Evolutionary conservation across 2,797 vertebrate genomes (phyloP), one percentile per base, ranked within the genome.

Genomic region (Oreortyx pictus): DNA sequence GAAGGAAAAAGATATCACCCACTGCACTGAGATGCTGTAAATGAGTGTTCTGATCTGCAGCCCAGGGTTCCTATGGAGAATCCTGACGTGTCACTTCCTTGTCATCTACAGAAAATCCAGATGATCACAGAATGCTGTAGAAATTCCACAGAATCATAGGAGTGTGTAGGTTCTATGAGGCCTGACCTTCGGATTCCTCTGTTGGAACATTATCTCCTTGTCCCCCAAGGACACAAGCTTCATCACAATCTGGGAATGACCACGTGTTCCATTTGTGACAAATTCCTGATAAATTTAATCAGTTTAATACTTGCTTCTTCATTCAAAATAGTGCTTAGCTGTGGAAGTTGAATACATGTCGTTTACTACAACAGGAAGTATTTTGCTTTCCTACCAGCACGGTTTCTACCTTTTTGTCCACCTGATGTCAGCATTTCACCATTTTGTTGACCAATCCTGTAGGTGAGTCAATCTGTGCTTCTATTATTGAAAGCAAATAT

Each of bases 401-500:
- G 16, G 44, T 44, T 89, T 83, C 50, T 93, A 94, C 94, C 90
- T 14, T 87, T 80, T 83, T 61, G 56, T 78, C 94, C 93, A 93
- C 94, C 90, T 96, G 94, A 94, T 94, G 92, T 96, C 95, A 95
- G 88, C 94, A 93, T 95, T 94, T 96, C 93, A 12, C 93, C 82
- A 0, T 31, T 68, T 64, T 78, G 14, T 56, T 49, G 31, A 15
- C 35, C 44, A 56, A 41, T 17, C n/a, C 66, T 56, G 4, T 7
- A 80, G 50, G 35, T 83, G 66, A 90, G 68, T 65, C 37, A 56
- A 20, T 0, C 0, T 56, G 50, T 18, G 9, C 44, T 31, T 59
- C 20, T 25, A n/a, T 19, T 10, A 14, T 14, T 16, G 8, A 11
- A 37, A 35, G 35, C 23, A 39, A 54, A 41, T 33, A 33, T 10